These are phyloP conservation scores for Mus musculus DNA, from an alignment of 2,113 vertebrate species.

Conservation along the genomic window DNA sequence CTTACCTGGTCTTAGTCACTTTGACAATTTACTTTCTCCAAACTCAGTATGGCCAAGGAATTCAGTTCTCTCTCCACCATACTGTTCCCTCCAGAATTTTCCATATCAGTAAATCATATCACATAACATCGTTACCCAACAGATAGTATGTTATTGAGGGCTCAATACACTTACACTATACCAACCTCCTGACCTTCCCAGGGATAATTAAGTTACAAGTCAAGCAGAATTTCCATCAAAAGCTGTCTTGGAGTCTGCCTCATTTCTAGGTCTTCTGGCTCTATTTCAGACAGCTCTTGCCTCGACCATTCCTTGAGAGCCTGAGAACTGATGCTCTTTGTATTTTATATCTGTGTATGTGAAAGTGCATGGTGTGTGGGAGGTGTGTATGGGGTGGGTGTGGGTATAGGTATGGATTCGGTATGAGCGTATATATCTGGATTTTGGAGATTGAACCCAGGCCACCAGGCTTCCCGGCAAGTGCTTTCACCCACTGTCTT, in stretches of 20 bases:
- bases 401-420: no score
- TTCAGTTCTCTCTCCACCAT: background rate
- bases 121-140: background rate
- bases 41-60: background rate
- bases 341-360: background rate
- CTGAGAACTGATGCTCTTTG: background rate
- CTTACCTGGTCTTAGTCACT: background rate
- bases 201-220: background rate
- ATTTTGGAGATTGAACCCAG: background rate
- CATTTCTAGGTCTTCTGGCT: background rate
- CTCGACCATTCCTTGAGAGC: background rate
- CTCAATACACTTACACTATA: no score
- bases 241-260: background rate
- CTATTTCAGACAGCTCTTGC: background rate
- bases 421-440: no score
- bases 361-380: background rate
- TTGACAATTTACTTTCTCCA: slow-evolving; percentile 14
- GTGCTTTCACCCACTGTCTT: background rate
- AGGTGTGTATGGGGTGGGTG: no score
- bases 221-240: background rate
- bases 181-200: background rate
- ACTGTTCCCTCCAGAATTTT: background rate
- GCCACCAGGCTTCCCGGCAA: background rate
- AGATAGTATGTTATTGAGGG: background rate
- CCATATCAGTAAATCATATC: background rate